Conservation (phyloP, 2,113 vertebrate species). For the Columba livia region DNA sequence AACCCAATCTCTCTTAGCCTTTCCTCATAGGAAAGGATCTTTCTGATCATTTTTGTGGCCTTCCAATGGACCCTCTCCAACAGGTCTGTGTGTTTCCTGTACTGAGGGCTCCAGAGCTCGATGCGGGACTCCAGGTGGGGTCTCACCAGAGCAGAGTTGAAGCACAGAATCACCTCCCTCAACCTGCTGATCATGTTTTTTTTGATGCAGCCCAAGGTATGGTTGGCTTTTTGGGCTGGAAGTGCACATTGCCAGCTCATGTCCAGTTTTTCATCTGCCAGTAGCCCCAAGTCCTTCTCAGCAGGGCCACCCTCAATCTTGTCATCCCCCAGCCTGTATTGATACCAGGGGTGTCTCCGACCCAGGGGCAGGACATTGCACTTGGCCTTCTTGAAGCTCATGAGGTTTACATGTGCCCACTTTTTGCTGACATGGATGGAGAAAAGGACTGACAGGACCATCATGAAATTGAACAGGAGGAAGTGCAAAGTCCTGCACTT, state of each 20-base stretch:
- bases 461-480: background rate
- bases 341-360: fast-evolving
- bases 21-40: background rate
- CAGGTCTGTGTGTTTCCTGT: no score
- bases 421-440: background rate
- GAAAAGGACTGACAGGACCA: background rate
- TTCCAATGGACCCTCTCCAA: no score
- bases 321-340: background rate
- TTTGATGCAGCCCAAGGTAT: no score
- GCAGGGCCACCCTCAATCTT: no score
- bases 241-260: no score
- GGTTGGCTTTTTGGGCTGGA: no score
- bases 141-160: no score
- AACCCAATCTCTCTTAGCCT: no score
- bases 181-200: no score
- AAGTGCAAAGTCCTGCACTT: background rate
- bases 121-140: no score
- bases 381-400: background rate
- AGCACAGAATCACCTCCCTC: no score
- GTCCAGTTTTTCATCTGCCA: background rate
- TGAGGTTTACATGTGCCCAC: background rate
- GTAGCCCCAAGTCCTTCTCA: background rate
- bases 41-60: background rate
- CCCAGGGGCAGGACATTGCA: background rate
- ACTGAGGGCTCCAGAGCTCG: no score